These are phyloP conservation scores for Nymphalis polychloros DNA, from an alignment of 2,888 invertebrate genomes.

Conservation along the genomic window DNA sequence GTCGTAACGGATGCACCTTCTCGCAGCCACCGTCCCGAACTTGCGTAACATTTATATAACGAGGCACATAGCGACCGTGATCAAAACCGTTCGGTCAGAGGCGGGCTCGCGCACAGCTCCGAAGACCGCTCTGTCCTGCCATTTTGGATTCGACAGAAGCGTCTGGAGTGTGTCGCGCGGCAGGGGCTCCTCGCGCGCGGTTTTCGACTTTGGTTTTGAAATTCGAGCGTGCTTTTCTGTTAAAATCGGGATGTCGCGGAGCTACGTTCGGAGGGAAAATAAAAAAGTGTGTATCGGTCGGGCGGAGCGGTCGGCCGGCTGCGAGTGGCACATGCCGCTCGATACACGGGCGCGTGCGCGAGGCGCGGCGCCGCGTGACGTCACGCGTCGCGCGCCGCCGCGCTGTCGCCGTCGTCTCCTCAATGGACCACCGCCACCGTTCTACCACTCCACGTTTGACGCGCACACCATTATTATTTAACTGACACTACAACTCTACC, in stretches of 20 bases:
- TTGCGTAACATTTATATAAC: constrained; percentile 80
- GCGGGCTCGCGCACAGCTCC: constrained; percentile 57
- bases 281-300: constrained; percentile 75
- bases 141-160: constrained; percentile 64
- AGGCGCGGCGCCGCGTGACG: constrained; percentile 63
- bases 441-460: constrained; percentile 41
- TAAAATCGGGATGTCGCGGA: constrained; percentile 55
- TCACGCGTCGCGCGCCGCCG: constrained; percentile 60
- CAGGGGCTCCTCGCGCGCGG: constrained; percentile 28
- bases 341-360: constrained; percentile 78
- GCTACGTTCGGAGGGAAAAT: constrained; percentile 70
- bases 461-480: constrained; percentile 45
- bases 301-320: constrained; percentile 70
- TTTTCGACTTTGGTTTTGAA: constrained; percentile 36
- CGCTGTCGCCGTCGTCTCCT: constrained; percentile 52
- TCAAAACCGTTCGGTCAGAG: constrained; percentile 56
- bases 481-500: constrained; percentile 46
- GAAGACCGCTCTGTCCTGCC: constrained; percentile 62
- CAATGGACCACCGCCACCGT: constrained; percentile 46
- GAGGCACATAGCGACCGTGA: constrained; percentile 64
- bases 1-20: constrained; percentile 62
- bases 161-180: constrained; percentile 41
- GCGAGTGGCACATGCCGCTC: constrained; percentile 78
- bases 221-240: constrained; percentile 50
- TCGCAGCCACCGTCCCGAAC: constrained; percentile 64